Percentiles rank a stretch among this genome's conserved stretches.
Conservation (phyloP, 2,797 vertebrate genomes). For the Mormyrus hasselquistii region DNA sequence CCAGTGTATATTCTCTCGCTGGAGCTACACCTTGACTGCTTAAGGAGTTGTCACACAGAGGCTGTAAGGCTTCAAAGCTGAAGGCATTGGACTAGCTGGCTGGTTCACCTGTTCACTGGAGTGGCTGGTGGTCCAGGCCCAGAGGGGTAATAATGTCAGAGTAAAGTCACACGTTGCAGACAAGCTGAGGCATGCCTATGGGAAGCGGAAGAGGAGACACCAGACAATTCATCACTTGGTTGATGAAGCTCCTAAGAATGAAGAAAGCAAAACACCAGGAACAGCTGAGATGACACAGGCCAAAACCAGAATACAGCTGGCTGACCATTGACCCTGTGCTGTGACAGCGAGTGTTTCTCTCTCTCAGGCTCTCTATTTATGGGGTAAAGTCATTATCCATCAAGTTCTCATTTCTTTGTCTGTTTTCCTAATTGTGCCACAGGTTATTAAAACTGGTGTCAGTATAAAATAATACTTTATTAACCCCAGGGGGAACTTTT, state of each 20-base stretch:
- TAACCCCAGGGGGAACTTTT: neutral
- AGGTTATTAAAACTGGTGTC: neutral
- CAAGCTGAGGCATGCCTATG: neutral
- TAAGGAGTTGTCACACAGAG: conserved; percentile 8
- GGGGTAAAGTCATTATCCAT: neutral
- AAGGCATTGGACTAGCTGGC: conserved; percentile 16
- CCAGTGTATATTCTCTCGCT: neutral
- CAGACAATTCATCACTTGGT: conserved; percentile 1
- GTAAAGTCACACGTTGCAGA: conserved; percentile 17
- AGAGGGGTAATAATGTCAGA: conserved; percentile 3
- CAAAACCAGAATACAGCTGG: conserved; percentile 21
- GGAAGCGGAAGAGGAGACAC: neutral
- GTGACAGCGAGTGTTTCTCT: conserved; percentile 24
- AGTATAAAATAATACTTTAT: neutral
- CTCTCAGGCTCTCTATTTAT: neutral
- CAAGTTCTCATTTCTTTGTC: conserved; percentile 4
- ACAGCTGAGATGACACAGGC: conserved; percentile 19
- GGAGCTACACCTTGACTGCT: conserved; percentile 5
- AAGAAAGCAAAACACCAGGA: conserved; percentile 9
- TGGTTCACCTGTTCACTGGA: conserved; percentile 5
- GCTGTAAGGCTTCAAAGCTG: conserved; percentile 14
- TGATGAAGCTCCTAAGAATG: neutral
- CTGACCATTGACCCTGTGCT: conserved; percentile 31
- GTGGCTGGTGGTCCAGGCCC: neutral
- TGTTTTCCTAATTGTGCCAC: neutral